Evolutionary conservation across 2,797 vertebrate genomes (phyloP), one percentile per base, ranked within the genome.

Genomic region (Buphagus erythrorhynchus): DNA sequence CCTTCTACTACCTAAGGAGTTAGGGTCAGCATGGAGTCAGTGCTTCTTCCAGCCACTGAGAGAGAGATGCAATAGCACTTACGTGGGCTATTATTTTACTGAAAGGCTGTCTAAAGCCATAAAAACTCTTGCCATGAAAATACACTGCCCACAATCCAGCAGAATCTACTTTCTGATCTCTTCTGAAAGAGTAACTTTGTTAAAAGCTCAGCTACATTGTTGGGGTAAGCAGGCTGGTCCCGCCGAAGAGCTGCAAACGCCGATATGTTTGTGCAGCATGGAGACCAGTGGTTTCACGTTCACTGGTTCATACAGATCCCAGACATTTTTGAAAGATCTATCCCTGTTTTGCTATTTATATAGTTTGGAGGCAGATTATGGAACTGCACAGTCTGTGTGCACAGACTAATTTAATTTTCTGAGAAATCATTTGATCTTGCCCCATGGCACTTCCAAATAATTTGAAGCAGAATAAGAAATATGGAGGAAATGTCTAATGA

Each of bases 111-210:
- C 45, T 55, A 77, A 94, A 84, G 45, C 63, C 71, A 45, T 40
- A 81, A 94, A 91, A 87, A 28, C 43, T 65, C 62, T 77, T 90
- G 45, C 55, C 14, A 4, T 54, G n/a, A 73, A 90, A 93, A 84
- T 38, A 67, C 26, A 46, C n/a, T 0, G 7, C 71, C 63, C 38
- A 36, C 79, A 80, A 24, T 81, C 36, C 58, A 86, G 36, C 40
- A 92, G 48, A 73, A 88, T 95, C 79, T 81, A 71, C 71, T 93
- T 90, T 92, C 83, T 92, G 71, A 92, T 87, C 92, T 79, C 80
- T 95, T 95, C 92, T 93, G 91, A 88, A 96, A 96, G 92, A 78
- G 62, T 88, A 90, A 88, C 74, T 90, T 58, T 76, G 62, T 84
- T 35, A 86, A 92, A 88, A 84, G 71, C 80, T 82, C 63, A 49